phyloP scores from a whole-genome alignment of 2,888 invertebrate genomes.

The Anthophora plumipes region DNA sequence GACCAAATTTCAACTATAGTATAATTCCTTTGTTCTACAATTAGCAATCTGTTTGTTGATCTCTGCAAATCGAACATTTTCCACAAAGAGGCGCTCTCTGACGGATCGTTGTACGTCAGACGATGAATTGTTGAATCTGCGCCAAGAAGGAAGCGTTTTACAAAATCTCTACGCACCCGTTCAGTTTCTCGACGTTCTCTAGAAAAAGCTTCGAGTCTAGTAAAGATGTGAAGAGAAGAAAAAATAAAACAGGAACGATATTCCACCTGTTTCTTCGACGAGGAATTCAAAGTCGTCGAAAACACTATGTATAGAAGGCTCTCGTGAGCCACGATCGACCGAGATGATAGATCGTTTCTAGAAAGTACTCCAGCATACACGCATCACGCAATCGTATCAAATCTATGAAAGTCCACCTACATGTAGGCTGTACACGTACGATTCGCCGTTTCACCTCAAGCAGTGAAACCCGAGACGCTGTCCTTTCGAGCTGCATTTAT shows the following conservation, averaged over 20 bases:
- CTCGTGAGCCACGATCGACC: conserved; percentile 56
- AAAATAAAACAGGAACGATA: background rate
- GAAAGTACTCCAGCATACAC: conserved; percentile 67
- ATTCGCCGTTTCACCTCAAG: conserved; percentile 71
- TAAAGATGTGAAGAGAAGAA: background rate
- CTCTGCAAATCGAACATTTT: conserved; percentile 4
- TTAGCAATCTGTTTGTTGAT: conserved; percentile 35
- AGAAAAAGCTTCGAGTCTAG: background rate
- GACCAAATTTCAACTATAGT: background rate
- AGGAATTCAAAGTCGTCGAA: background rate
- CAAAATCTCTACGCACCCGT: background rate
- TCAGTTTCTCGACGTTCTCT: background rate
- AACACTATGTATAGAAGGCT: conserved; percentile 32
- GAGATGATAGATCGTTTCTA: conserved; percentile 71
- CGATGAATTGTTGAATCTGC: conserved; percentile 17
- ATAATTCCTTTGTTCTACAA: conserved; percentile 15
- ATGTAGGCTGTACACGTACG: conserved; percentile 57
- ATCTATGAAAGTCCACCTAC: conserved; percentile 76
- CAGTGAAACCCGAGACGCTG: conserved; percentile 69
- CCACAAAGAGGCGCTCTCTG: background rate
- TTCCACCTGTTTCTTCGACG: background rate
- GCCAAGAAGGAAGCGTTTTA: conserved; percentile 38
- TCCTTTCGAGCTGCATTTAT: conserved; percentile 62
- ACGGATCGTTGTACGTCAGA: conserved; percentile 4
- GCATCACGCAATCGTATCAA: conserved; percentile 72